Conservation (phyloP, 2,888 invertebrate genomes). For the Tuta absoluta region DNA sequence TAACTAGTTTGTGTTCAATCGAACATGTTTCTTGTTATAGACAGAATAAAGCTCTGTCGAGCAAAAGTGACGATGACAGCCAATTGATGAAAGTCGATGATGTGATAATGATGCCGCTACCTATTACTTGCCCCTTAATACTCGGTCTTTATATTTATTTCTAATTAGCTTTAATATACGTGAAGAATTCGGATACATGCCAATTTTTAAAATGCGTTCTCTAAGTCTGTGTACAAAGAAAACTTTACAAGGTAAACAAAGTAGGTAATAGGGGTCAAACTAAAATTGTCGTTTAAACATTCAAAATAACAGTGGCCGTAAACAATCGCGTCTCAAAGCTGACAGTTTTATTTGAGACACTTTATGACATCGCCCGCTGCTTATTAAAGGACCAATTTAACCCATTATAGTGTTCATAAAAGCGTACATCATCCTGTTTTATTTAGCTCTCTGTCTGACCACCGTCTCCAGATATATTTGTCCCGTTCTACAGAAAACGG, state of each 20-base stretch:
- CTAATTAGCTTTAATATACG: too few relatives aligned
- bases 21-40: too few relatives aligned
- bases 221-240: conserved; percentile 22
- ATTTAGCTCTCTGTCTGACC: conserved; percentile 52
- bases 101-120: too few relatives aligned
- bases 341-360: conserved; percentile 67
- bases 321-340: conserved; percentile 55
- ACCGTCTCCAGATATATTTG: conserved; percentile 33
- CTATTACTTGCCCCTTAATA: too few relatives aligned
- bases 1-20: too few relatives aligned
- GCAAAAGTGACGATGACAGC: too few relatives aligned
- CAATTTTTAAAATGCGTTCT: not conserved
- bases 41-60: too few relatives aligned
- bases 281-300: conserved; percentile 42
- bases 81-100: too few relatives aligned
- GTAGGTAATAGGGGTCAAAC: conserved; percentile 34
- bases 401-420: conserved; percentile 77
- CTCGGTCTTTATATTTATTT: too few relatives aligned
- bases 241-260: conserved; percentile 23
- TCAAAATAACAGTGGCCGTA: conserved; percentile 46
- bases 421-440: conserved; percentile 77
- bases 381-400: conserved; percentile 78
- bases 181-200: too few relatives aligned
- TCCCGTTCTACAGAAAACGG: conserved; percentile 46
- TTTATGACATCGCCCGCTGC: conserved; percentile 67